Conservation (phyloP, 1,140 invertebrate species). For the Eueides isabella region DNA sequence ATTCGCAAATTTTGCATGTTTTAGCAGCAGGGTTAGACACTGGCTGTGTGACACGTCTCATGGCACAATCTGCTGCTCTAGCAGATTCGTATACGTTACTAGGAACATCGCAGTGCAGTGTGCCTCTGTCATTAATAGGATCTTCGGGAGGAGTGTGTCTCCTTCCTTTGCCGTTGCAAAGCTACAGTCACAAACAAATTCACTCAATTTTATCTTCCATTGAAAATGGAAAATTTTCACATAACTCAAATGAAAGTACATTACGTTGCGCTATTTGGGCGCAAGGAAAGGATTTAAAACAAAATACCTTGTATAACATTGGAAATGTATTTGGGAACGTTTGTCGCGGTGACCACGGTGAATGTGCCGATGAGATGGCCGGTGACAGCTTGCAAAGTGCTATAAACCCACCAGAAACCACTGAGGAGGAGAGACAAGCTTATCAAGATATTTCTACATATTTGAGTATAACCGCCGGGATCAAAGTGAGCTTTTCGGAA, state of each 20-base stretch:
- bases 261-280: constrained; percentile 67
- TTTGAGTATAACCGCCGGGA: constrained; percentile 60
- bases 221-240: constrained; percentile 57
- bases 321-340: constrained; percentile 65
- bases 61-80: constrained; percentile 57
- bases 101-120: constrained; percentile 49
- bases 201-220: constrained; percentile 58
- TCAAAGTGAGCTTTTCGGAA: constrained; percentile 53
- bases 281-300: constrained; percentile 67
- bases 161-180: constrained; percentile 62
- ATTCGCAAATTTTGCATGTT: background rate
- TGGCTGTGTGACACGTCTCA: constrained; percentile 56
- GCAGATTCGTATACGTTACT: constrained; percentile 51
- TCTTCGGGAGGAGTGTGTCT: constrained; percentile 62
- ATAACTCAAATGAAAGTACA: constrained; percentile 46
- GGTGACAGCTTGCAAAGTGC: constrained; percentile 56
- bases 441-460: constrained; percentile 57
- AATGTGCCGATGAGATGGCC: constrained; percentile 59
- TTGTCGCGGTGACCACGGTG: constrained; percentile 61
- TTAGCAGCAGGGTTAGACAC: constrained; percentile 60
- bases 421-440: constrained; percentile 52
- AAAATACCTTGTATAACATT: constrained; percentile 58
- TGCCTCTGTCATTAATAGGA: constrained; percentile 31
- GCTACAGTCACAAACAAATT: constrained; percentile 65
- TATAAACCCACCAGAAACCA: constrained; percentile 42